Percentiles rank a stretch among this genome's conserved stretches.
Evolutionary conservation across 2,113 vertebrate genomes (phyloP).

Genomic region (Daboia siamensis): DNA sequence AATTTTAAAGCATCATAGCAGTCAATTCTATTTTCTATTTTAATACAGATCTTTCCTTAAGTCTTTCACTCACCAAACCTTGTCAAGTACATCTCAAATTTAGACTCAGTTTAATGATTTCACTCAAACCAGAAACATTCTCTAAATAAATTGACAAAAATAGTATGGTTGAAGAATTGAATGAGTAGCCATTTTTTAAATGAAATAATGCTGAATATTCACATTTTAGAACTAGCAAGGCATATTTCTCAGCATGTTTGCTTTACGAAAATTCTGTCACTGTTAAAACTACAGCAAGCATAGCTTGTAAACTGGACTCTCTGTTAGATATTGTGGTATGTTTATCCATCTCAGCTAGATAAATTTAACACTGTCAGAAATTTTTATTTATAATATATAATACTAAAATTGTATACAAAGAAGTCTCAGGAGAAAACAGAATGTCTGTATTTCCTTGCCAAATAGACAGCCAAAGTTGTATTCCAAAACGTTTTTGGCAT

Average conservation of each 20-base stretch:
- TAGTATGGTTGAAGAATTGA: background rate
- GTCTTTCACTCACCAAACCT: background rate
- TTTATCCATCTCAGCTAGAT: background rate
- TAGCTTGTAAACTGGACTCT: background rate
- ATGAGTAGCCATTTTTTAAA: background rate
- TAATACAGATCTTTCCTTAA: background rate
- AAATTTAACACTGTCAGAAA: background rate
- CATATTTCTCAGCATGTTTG: background rate
- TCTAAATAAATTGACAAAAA: background rate
- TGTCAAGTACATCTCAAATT: background rate
- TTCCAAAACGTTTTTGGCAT: background rate
- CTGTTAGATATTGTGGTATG: background rate
- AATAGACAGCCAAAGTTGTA: background rate
- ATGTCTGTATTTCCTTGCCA: background rate
- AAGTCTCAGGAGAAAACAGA: background rate
- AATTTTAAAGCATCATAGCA: background rate
- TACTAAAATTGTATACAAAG: background rate
- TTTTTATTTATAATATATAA: background rate
- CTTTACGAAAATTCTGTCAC: background rate
- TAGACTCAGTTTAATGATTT: background rate
- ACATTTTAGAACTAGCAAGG: background rate
- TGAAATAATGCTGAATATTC: background rate
- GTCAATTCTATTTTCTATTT: background rate
- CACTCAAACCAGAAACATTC: background rate
- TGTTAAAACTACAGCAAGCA: background rate